A percentile compares a stretch with the other conserved stretches of the same genome.
Evolutionary conservation across 2,888 invertebrate species (phyloP).

Genomic region (Brachyptera putata): DNA sequence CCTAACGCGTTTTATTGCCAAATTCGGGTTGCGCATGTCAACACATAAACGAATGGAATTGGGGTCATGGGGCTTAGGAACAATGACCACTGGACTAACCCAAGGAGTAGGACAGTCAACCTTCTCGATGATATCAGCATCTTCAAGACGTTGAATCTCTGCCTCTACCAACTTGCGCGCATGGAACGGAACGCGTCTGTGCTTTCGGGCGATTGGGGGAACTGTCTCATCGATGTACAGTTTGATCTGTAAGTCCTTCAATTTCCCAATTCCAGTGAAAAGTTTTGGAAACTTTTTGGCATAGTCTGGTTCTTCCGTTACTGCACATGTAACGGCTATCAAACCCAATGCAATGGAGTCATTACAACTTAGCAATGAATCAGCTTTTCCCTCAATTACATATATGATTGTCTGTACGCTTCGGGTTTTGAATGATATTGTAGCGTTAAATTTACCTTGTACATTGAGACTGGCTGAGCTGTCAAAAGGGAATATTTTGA

Average conservation of each 20-base stretch:
- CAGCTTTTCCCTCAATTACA: background rate
- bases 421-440: background rate
- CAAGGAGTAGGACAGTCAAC: slow-evolving; percentile 7
- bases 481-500: background rate
- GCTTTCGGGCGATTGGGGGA: slow-evolving; percentile 12
- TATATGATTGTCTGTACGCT: background rate
- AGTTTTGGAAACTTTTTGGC: background rate
- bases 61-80: slow-evolving; percentile 8
- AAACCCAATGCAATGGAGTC: background rate
- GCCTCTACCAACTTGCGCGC: slow-evolving; percentile 1
- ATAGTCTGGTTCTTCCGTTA: background rate
- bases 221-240: background rate
- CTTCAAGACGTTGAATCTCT: slow-evolving; percentile 4
- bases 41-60: slow-evolving; percentile 1
- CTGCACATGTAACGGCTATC: background rate
- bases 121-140: slow-evolving; percentile 1
- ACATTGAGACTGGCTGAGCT: background rate
- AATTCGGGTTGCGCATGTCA: slow-evolving; percentile 8
- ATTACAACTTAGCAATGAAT: background rate
- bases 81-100: slow-evolving; percentile 3
- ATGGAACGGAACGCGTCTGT: slow-evolving; percentile 1
- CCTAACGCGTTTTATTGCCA: slow-evolving; percentile 8
- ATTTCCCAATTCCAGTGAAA: background rate
- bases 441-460: background rate
- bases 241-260: background rate